Percentiles rank a stretch among this genome's conserved stretches.
Conservation (phyloP, 2,113 vertebrate species). For the Speoplatyrhinus poulsoni region DNA sequence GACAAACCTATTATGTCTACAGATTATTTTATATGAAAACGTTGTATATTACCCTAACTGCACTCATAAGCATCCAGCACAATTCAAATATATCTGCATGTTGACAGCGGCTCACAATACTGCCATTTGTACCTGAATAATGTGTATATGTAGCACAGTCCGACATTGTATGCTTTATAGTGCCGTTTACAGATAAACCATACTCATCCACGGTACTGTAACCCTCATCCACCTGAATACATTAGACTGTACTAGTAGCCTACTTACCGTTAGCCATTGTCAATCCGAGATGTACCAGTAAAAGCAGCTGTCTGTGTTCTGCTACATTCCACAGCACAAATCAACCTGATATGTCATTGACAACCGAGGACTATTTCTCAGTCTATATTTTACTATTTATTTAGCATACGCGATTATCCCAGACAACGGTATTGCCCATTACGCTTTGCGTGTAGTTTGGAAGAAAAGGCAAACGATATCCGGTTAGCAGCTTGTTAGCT, state of each 20-base stretch:
- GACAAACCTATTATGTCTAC: too few relatives aligned
- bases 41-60: not conserved
- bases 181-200: not conserved
- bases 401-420: too few relatives aligned
- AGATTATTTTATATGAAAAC: not conserved
- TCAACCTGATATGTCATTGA: not conserved
- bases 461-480: too few relatives aligned
- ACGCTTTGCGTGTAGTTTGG: too few relatives aligned
- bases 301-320: not conserved
- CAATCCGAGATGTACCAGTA: not conserved
- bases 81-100: not conserved
- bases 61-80: not conserved
- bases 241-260: not conserved
- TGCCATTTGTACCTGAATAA: too few relatives aligned
- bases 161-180: not conserved
- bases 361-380: not conserved
- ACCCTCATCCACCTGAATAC: not conserved
- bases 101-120: not conserved
- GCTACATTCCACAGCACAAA: slow-evolving; percentile 19
- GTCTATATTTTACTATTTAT: not conserved
- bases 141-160: too few relatives aligned
- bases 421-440: too few relatives aligned
- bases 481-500: too few relatives aligned
- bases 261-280: slow-evolving; percentile 64
- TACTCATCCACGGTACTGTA: too few relatives aligned